Conservation (phyloP, 1,140 invertebrate species). For the Laodelphax striatellus region DNA sequence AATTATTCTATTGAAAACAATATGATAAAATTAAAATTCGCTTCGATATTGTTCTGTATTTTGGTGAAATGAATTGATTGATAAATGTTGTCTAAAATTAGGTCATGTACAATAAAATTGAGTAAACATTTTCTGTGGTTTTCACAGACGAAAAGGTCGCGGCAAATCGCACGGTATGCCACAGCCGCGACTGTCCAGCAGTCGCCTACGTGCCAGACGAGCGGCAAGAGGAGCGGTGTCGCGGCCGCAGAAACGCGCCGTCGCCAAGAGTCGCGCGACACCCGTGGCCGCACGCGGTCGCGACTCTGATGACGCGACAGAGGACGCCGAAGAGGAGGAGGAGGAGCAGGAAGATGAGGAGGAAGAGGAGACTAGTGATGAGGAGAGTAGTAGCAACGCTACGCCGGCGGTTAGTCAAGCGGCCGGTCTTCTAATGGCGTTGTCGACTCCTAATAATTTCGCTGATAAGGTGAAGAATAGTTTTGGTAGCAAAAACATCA, state of each 20-base stretch:
- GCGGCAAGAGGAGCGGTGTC: not conserved
- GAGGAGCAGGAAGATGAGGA: too few relatives aligned
- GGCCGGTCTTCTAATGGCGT: conserved; percentile 43
- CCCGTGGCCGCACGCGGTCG: not conserved
- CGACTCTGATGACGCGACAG: not conserved
- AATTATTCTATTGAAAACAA: too few relatives aligned
- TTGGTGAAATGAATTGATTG: too few relatives aligned
- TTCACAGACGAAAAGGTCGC: conserved; percentile 10
- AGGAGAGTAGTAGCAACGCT: not conserved
- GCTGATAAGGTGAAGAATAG: not conserved
- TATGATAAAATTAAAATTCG: too few relatives aligned
- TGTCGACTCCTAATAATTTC: conserved; percentile 36
- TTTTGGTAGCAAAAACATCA: too few relatives aligned
- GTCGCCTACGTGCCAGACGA: not conserved
- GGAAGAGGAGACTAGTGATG: not conserved
- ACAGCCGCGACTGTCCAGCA: not conserved
- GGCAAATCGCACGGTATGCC: conserved; percentile 9
- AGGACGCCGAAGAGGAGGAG: too few relatives aligned
- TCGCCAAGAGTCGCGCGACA: not conserved
- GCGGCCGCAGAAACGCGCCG: not conserved
- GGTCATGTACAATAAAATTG: too few relatives aligned
- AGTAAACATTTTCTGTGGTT: too few relatives aligned
- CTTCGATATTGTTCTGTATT: too few relatives aligned
- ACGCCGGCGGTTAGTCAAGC: conserved; percentile 28
- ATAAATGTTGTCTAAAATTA: too few relatives aligned